Conservation (phyloP, 2,113 vertebrate genomes). For the Gobio gobio region DNA sequence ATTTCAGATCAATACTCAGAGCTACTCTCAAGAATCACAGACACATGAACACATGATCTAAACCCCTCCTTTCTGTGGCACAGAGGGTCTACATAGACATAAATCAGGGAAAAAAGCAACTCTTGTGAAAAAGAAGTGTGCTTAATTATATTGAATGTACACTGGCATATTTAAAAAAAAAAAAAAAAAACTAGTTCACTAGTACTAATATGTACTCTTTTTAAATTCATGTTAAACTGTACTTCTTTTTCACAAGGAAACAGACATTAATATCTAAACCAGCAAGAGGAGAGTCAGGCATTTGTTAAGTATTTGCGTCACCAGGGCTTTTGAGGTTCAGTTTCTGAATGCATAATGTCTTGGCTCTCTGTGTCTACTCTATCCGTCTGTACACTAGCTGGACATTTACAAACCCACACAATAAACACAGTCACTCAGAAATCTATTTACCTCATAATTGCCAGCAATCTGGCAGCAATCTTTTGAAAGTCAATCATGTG, state of each 20-base stretch:
- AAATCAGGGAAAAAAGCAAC: not conserved
- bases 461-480: slow-evolving; percentile 1
- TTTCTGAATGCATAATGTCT: slow-evolving; percentile 32
- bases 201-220: not conserved
- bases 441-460: slow-evolving; percentile 20
- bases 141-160: too few species aligned
- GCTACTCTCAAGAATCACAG: slow-evolving; percentile 33
- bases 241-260: not conserved
- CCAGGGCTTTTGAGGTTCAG: slow-evolving; percentile 8
- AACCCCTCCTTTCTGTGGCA: slow-evolving; percentile 8
- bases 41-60: not conserved
- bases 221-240: not conserved
- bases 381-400: not conserved
- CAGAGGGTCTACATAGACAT: not conserved
- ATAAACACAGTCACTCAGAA: slow-evolving; percentile 13
- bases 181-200: not conserved
- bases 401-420: not conserved
- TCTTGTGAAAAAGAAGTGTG: not conserved
- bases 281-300: not conserved
- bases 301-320: slow-evolving; percentile 23
- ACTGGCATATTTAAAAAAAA: too few species aligned
- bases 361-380: not conserved
- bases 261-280: not conserved
- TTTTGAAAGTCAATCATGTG: slow-evolving; percentile 40
- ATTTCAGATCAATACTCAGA: slow-evolving; percentile 40